Conservation (phyloP, 2,113 vertebrate genomes). For the Psettodes erumei region DNA sequence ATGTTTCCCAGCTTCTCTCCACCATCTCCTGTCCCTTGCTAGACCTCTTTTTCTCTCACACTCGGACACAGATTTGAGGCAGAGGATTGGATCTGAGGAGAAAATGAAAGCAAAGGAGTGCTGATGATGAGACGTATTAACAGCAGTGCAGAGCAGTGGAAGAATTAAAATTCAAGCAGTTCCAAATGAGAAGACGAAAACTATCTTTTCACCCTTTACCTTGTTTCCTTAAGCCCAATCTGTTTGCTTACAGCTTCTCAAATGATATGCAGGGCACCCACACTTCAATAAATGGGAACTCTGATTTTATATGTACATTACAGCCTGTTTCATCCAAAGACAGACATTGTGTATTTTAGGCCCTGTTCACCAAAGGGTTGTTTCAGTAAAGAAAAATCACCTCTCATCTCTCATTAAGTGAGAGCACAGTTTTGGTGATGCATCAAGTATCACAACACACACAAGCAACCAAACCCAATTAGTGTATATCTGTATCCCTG, state of each 20-base stretch:
- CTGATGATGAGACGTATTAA: conserved; percentile 25
- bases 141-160: not conserved
- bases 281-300: conserved; percentile 17
- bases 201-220: conserved; percentile 20
- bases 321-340: conserved; percentile 10
- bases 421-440: not conserved
- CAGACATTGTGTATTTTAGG: not conserved
- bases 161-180: conserved; percentile 43
- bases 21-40: not conserved
- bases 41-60: conserved; percentile 16
- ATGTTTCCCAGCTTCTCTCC: conserved; percentile 52
- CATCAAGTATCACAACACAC: not conserved
- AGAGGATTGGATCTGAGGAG: conserved; percentile 24
- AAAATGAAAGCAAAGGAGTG: conserved; percentile 22
- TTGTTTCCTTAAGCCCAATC: conserved; percentile 34
- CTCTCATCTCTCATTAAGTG: conserved; percentile 14
- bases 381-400: too few relatives aligned
- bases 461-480: conserved; percentile 34
- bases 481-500: conserved; percentile 3
- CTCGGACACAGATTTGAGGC: conserved; percentile 13
- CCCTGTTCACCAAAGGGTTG: conserved; percentile 6
- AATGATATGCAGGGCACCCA: not conserved
- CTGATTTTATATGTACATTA: not conserved
- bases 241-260: conserved; percentile 44
- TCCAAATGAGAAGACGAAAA: conserved; percentile 45